Evolutionary conservation across 2,888 invertebrate species (phyloP).

Genomic region (Apodemia zela): DNA sequence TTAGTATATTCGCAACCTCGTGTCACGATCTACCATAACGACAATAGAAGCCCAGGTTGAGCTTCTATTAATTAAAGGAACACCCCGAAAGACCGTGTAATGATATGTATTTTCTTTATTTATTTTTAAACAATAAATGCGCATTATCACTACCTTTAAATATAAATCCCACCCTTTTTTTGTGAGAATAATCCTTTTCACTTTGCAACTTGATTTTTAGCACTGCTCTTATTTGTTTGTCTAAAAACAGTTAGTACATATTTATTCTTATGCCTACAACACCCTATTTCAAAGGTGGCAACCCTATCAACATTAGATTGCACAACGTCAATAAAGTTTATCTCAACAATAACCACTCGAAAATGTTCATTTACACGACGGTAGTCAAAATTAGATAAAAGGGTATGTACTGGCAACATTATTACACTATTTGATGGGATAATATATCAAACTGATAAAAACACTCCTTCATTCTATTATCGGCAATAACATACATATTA

Average conservation of each 20-base stretch:
- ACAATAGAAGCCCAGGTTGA: no score
- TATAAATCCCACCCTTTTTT: no score
- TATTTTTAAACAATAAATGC: no score
- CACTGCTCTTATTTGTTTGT: no score
- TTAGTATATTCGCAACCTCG: no score
- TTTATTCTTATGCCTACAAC: not conserved
- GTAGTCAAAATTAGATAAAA: slow-evolving; percentile 53
- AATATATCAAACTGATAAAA: slow-evolving; percentile 60
- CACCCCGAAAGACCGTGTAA: no score
- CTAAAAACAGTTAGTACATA: not conserved
- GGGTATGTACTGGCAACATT: slow-evolving; percentile 45
- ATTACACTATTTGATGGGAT: slow-evolving; percentile 61
- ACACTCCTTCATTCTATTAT: slow-evolving; percentile 30
- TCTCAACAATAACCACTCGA: slow-evolving; percentile 59
- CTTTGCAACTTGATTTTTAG: no score
- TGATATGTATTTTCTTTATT: no score
- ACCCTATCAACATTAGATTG: slow-evolving; percentile 34
- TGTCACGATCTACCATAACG: no score
- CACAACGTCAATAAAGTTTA: slow-evolving; percentile 61
- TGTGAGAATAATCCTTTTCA: no score
- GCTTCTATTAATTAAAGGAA: no score
- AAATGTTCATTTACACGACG: slow-evolving; percentile 58
- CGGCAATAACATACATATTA: slow-evolving; percentile 24
- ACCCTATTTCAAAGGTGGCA: not conserved
- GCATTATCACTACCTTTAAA: no score